Percentiles rank a stretch among this genome's conserved stretches.
These are phyloP conservation scores for Calameuta idolon DNA, from an alignment of 2,888 invertebrate genomes.

Conservation along the genomic window DNA sequence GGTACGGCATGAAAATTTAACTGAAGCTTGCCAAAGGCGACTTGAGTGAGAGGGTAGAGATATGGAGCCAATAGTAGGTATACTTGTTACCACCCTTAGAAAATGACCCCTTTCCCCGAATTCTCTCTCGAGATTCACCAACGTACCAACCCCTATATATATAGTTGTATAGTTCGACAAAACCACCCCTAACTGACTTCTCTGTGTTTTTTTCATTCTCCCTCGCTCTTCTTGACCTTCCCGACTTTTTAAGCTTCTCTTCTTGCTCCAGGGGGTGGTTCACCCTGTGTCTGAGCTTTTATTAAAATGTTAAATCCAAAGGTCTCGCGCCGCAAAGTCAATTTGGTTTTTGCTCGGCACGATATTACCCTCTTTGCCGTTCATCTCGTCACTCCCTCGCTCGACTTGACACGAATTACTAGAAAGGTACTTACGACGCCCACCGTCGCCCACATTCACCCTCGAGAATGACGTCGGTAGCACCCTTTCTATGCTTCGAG, in stretches of 20 bases:
- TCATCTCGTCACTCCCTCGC: slow-evolving; percentile 9
- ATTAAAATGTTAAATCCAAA: slow-evolving; percentile 51
- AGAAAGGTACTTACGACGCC: not conserved
- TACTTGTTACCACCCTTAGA: not conserved
- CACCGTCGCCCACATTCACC: not conserved
- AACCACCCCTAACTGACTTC: not conserved
- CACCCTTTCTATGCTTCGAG: not conserved
- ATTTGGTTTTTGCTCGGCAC: slow-evolving; percentile 38
- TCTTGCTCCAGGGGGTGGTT: not conserved
- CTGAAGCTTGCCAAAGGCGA: slow-evolving; percentile 18
- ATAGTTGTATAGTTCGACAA: not conserved
- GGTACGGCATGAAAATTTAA: slow-evolving; percentile 36
- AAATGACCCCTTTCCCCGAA: not conserved
- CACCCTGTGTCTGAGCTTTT: slow-evolving; percentile 39
- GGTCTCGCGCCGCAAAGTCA: slow-evolving; percentile 38
- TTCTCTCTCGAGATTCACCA: not conserved
- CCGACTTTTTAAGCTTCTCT: not conserved
- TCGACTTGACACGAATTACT: not conserved
- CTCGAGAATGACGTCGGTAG: not conserved
- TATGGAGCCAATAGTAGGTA: not conserved
- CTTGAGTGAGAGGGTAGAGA: not conserved
- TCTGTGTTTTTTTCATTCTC: not conserved
- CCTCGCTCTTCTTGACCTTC: slow-evolving; percentile 7
- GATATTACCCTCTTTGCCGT: slow-evolving; percentile 36
- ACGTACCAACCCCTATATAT: not conserved